Evolutionary conservation across 2,888 invertebrate genomes (phyloP).

Genomic region (Linnaemya tessellans): DNA sequence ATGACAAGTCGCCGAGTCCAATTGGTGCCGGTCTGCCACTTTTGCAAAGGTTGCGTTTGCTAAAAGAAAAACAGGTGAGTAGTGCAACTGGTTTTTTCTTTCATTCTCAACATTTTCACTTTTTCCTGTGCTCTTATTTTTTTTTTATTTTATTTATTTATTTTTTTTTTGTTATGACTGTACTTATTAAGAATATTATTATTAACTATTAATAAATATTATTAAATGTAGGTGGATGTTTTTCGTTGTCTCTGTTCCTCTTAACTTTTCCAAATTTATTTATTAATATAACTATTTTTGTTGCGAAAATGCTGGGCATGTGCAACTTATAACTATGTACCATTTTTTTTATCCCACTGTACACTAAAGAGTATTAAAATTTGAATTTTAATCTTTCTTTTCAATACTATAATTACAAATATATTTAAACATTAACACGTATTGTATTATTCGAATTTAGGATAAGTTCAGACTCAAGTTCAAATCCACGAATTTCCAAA

Average conservation of each 20-base stretch:
- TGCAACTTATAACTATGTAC: not conserved
- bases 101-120: not conserved
- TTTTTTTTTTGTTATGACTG: conserved; percentile 17
- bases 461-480: no score
- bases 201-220: no score
- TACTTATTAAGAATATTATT: conserved; percentile 6
- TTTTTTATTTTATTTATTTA: not conserved
- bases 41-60: conserved; percentile 89
- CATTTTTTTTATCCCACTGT: no score
- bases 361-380: no score
- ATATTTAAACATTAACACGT: no score
- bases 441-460: no score
- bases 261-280: not conserved
- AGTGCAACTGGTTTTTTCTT: conserved; percentile 2
- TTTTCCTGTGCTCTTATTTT: not conserved
- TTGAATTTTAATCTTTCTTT: no score
- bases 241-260: not conserved
- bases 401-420: no score
- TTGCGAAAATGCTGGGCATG: not conserved
- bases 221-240: conserved; percentile 9
- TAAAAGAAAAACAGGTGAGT: conserved; percentile 92
- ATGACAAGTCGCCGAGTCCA: conserved; percentile 87
- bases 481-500: no score
- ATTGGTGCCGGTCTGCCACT: conserved; percentile 93
- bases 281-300: not conserved